phyloP scores from a whole-genome alignment of 2,888 invertebrate species.

The Ochropacha duplaris region DNA sequence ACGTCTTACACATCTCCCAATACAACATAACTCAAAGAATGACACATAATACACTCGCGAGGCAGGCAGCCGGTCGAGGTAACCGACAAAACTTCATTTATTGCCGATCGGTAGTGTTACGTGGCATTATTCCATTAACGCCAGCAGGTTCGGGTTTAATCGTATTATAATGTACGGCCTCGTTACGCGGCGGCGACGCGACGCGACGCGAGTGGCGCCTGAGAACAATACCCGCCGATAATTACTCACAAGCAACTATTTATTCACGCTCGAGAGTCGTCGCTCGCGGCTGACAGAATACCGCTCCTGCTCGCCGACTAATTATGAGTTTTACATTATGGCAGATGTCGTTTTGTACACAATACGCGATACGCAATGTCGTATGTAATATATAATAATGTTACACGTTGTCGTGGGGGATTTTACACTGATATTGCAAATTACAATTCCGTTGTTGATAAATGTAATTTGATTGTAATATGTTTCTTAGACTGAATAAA shows the following conservation, averaged over 20 bases:
- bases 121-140: conserved; percentile 35
- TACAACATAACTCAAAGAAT: neutral
- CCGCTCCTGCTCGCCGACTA: conserved; percentile 6
- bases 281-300: neutral
- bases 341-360: conserved; percentile 31
- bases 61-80: neutral
- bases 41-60: neutral
- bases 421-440: neutral
- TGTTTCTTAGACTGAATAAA: neutral
- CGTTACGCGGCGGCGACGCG: conserved; percentile 32
- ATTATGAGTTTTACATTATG: conserved; percentile 39
- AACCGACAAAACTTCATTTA: conserved; percentile 21
- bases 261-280: conserved; percentile 31
- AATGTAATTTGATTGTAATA: neutral
- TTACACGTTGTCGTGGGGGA: conserved; percentile 13
- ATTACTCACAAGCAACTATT: conserved; percentile 53
- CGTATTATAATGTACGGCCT: conserved; percentile 51
- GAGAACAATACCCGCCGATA: conserved; percentile 53
- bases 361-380: conserved; percentile 17
- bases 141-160: conserved; percentile 31
- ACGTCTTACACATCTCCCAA: too few species aligned
- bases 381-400: conserved; percentile 4
- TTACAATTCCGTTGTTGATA: neutral
- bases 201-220: conserved; percentile 2
- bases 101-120: conserved; percentile 26